Percentiles rank a stretch among this genome's conserved stretches.
These are phyloP conservation scores for Psococerastis gibbosa DNA, from an alignment of 2,888 invertebrate genomes.

Conservation along the genomic window DNA sequence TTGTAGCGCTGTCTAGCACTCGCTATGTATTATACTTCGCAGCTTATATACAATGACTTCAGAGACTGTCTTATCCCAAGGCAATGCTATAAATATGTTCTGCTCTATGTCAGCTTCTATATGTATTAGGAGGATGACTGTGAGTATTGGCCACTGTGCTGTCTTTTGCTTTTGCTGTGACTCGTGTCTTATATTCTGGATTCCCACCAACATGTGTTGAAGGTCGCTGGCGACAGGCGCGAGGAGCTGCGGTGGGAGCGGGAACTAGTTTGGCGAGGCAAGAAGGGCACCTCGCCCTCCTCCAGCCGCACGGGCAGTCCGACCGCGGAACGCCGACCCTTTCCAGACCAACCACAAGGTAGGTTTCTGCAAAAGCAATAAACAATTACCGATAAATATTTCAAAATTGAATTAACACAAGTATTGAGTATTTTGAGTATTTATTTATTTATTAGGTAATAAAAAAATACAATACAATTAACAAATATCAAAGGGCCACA, in stretches of 20 bases:
- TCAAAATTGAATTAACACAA: too few species aligned
- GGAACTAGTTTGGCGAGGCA: conserved; percentile 27
- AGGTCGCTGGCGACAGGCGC: conserved; percentile 27
- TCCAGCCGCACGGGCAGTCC: conserved; percentile 42
- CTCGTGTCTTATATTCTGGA: conserved; percentile 5
- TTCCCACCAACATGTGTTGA: conserved; percentile 16
- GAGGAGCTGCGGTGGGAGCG: conserved; percentile 25
- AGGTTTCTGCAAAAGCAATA: too few species aligned
- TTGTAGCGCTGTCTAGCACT: too few species aligned
- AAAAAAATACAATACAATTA: too few species aligned
- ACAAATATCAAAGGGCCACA: too few species aligned
- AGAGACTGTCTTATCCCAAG: too few species aligned
- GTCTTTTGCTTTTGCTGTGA: conserved; percentile 7
- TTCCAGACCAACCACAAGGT: conserved; percentile 13
- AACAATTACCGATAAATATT: too few species aligned
- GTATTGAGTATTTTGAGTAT: too few species aligned
- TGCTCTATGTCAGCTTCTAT: neutral
- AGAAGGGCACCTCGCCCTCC: conserved; percentile 27
- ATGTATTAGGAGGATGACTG: neutral
- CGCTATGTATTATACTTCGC: too few species aligned
- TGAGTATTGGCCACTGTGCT: neutral
- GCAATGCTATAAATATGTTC: neutral
- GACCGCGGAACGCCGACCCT: conserved; percentile 22
- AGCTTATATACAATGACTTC: too few species aligned
- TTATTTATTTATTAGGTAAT: too few species aligned